A percentile compares a stretch with the other conserved stretches of the same genome.
Evolutionary conservation across 2,797 vertebrate species (phyloP).

Genomic region (Crocodylus rhombifer): DNA sequence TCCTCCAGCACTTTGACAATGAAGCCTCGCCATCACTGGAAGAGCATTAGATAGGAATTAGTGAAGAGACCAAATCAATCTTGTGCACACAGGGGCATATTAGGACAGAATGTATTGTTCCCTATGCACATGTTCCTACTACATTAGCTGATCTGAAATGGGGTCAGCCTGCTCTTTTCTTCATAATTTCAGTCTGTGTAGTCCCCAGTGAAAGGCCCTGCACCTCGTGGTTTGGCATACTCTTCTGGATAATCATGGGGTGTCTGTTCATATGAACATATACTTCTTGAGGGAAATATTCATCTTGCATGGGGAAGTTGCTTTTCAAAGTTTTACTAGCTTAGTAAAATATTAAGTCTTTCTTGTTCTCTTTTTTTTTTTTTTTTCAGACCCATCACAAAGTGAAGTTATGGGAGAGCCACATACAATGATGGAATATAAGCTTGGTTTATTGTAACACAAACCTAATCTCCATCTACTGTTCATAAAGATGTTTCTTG

Average conservation of each 20-base stretch:
- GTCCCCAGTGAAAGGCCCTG: neutral
- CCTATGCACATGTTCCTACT: neutral
- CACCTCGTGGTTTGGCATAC: neutral
- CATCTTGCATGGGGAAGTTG: neutral
- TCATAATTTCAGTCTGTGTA: neutral
- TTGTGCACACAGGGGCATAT: neutral
- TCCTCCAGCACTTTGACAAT: neutral
- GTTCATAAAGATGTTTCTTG: slow-evolving; percentile 22
- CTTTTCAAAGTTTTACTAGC: neutral
- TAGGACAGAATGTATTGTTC: neutral
- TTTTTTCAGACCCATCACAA: slow-evolving; percentile 89
- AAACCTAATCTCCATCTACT: neutral
- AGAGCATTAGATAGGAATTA: neutral
- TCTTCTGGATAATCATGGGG: neutral
- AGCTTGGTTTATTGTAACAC: slow-evolving; percentile 89
- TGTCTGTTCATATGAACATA: neutral
- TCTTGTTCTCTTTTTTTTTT: neutral
- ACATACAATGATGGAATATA: slow-evolving; percentile 94
- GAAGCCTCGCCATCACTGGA: neutral
- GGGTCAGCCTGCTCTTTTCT: neutral
- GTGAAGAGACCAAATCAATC: neutral
- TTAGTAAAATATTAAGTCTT: slow-evolving; percentile 13
- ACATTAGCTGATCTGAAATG: neutral
- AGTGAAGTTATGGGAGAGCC: slow-evolving; percentile 96
- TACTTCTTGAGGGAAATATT: neutral